A percentile compares a stretch with the other conserved stretches of the same genome.
Evolutionary conservation across 1,140 invertebrate genomes (phyloP).

Genomic region (Drosophila kohkoa): DNA sequence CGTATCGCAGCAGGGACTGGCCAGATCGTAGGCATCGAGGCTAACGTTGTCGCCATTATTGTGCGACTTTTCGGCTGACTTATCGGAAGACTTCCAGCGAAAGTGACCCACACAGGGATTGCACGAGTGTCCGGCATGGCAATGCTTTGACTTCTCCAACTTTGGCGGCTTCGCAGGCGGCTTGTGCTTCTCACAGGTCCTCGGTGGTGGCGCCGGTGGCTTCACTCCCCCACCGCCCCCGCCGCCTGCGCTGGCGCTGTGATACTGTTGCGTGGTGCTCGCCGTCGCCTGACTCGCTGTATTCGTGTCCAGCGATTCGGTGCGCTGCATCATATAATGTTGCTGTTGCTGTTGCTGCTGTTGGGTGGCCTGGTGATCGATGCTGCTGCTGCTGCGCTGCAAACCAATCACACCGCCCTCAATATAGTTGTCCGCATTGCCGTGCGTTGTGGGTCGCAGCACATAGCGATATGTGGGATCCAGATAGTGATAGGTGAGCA

Average conservation of each 20-base stretch:
- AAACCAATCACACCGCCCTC: conserved; percentile 86
- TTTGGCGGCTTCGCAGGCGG: conserved; percentile 69
- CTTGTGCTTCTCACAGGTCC: conserved; percentile 82
- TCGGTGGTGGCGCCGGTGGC: conserved; percentile 74
- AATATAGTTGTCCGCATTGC: conserved; percentile 85
- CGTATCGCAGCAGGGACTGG: conserved; percentile 93
- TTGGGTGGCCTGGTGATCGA: conserved; percentile 34
- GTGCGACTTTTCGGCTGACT: conserved; percentile 69
- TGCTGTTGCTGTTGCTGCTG: conserved; percentile 26
- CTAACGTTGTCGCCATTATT: conserved; percentile 88
- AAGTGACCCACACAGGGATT: conserved; percentile 89
- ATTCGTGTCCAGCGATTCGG: conserved; percentile 70
- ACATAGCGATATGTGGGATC: conserved; percentile 89
- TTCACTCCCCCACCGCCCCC: conserved; percentile 37
- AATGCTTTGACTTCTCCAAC: conserved; percentile 72
- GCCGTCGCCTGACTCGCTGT: conserved; percentile 63
- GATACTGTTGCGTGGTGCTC: conserved; percentile 69
- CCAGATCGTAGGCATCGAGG: conserved; percentile 92
- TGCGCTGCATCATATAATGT: conserved; percentile 63
- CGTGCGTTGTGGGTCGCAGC: conserved; percentile 85
- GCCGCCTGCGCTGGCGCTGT: conserved; percentile 39
- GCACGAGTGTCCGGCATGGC: conserved; percentile 88
- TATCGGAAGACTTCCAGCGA: conserved; percentile 77
- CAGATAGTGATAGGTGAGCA: conserved; percentile 89
- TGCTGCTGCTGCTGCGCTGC: conserved; percentile 86